Conservation (phyloP, 2,797 vertebrate genomes). For the Anabas testudineus region DNA sequence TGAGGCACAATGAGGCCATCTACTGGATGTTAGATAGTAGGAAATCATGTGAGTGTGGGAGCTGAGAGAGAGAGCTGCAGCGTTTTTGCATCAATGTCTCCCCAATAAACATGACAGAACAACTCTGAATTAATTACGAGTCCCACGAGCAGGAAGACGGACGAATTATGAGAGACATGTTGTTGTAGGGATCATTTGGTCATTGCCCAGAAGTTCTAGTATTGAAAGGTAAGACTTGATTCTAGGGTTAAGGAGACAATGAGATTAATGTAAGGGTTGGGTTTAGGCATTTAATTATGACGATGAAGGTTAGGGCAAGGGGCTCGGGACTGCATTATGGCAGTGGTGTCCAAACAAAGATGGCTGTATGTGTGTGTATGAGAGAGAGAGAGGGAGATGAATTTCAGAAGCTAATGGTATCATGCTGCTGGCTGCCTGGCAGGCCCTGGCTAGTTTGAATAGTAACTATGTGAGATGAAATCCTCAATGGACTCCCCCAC, state of each 20-base stretch:
- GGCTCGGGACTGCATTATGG: background rate
- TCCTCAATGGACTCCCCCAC: slow-evolving; percentile 42
- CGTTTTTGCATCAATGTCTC: slow-evolving; percentile 51
- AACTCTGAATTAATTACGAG: slow-evolving; percentile 58
- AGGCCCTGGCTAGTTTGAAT: slow-evolving; percentile 49
- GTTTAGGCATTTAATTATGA: background rate
- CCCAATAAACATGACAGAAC: slow-evolving; percentile 59
- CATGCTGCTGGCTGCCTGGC: slow-evolving; percentile 46
- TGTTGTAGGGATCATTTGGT: background rate
- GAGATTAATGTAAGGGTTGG: background rate
- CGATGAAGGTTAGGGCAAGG: background rate
- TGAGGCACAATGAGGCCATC: slow-evolving; percentile 80
- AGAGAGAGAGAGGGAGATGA: slow-evolving; percentile 19
- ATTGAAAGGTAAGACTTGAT: background rate
- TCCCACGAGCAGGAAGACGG: slow-evolving; percentile 52
- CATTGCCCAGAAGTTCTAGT: background rate
- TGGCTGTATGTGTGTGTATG: background rate
- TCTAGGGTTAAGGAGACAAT: background rate
- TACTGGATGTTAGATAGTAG: slow-evolving; percentile 65
- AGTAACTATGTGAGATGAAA: slow-evolving; percentile 58
- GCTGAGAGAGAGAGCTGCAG: slow-evolving; percentile 30
- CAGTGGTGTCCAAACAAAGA: background rate
- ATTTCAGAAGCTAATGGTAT: slow-evolving; percentile 45
- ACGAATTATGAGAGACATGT: slow-evolving; percentile 25
- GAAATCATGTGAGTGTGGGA: slow-evolving; percentile 16